These are phyloP conservation scores for Aricia agestis DNA, from an alignment of 1,140 invertebrate genomes.

Conservation along the genomic window DNA sequence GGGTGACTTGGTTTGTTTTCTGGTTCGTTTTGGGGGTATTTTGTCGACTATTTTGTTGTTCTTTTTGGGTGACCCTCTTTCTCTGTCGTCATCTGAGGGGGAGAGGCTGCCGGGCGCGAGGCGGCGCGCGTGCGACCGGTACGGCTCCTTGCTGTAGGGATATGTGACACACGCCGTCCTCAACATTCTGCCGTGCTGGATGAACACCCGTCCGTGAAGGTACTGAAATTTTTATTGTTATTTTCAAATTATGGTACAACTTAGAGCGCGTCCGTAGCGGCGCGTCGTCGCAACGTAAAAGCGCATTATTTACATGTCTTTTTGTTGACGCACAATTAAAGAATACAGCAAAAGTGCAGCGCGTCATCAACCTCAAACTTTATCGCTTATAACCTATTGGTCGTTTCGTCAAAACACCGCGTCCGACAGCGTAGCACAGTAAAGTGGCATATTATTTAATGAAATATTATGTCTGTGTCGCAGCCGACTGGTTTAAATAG, in stretches of 20 bases:
- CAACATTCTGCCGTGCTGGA: conserved; percentile 82
- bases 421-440: too few relatives aligned
- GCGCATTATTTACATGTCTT: too few relatives aligned
- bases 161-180: conserved; percentile 80
- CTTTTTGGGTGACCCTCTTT: conserved; percentile 55
- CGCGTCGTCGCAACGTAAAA: too few relatives aligned
- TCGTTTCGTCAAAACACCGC: too few relatives aligned
- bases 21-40: conserved; percentile 49
- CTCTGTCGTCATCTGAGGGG: conserved; percentile 58
- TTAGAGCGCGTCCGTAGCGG: too few relatives aligned
- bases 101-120: conserved; percentile 52
- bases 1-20: conserved; percentile 57
- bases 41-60: conserved; percentile 44
- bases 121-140: conserved; percentile 57
- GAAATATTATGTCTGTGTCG: too few relatives aligned
- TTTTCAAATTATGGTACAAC: background rate
- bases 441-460: too few relatives aligned
- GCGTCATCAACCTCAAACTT: too few relatives aligned
- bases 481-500: too few relatives aligned
- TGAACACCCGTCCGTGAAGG: conserved; percentile 83
- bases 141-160: conserved; percentile 64
- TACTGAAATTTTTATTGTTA: conserved; percentile 78
- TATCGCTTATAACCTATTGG: too few relatives aligned
- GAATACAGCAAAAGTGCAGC: too few relatives aligned
- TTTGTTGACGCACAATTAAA: too few relatives aligned